A percentile compares a stretch with the other conserved stretches of the same genome.
Conservation (phyloP, 2,113 vertebrate species). For the Arizona elegans region DNA sequence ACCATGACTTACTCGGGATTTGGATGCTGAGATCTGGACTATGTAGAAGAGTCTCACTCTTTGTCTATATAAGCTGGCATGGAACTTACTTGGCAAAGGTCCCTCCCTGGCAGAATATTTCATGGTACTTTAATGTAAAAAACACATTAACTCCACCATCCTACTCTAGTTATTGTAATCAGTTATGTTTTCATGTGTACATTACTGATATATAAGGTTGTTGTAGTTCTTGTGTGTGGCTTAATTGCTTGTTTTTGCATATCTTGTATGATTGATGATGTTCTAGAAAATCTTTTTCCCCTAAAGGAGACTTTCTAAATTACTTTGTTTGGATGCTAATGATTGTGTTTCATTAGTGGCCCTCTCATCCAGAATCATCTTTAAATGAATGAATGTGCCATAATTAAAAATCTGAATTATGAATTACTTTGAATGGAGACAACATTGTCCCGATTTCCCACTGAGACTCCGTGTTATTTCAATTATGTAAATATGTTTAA, state of each 20-base stretch:
- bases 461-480: slow-evolving; percentile 99
- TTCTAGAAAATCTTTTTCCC: slow-evolving; percentile 92
- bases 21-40: slow-evolving; percentile 51
- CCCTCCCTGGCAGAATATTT: slow-evolving; percentile 69
- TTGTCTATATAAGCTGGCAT: slow-evolving; percentile 58
- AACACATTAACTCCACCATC: slow-evolving; percentile 94
- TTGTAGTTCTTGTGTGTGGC: slow-evolving; percentile 94
- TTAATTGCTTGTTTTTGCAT: slow-evolving; percentile 99
- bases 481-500: slow-evolving; percentile 92
- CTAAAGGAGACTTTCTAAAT: slow-evolving; percentile 99
- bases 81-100: slow-evolving; percentile 64
- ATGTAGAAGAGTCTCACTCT: slow-evolving; percentile 31
- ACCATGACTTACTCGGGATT: slow-evolving; percentile 10
- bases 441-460: slow-evolving; percentile 98
- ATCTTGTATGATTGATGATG: slow-evolving; percentile 98
- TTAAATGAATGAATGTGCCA: slow-evolving; percentile 99
- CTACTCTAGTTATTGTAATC: slow-evolving; percentile 98
- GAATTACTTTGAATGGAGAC: slow-evolving; percentile 99
- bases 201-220: slow-evolving; percentile 86
- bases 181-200: slow-evolving; percentile 98
- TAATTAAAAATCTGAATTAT: slow-evolving; percentile 99
- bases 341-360: slow-evolving; percentile 99
- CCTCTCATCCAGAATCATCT: slow-evolving; percentile 99
- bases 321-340: slow-evolving; percentile 99
- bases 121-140: slow-evolving; percentile 77